These are phyloP conservation scores for Drosophila triauraria DNA, from an alignment of 1,140 invertebrate species.

Conservation along the genomic window DNA sequence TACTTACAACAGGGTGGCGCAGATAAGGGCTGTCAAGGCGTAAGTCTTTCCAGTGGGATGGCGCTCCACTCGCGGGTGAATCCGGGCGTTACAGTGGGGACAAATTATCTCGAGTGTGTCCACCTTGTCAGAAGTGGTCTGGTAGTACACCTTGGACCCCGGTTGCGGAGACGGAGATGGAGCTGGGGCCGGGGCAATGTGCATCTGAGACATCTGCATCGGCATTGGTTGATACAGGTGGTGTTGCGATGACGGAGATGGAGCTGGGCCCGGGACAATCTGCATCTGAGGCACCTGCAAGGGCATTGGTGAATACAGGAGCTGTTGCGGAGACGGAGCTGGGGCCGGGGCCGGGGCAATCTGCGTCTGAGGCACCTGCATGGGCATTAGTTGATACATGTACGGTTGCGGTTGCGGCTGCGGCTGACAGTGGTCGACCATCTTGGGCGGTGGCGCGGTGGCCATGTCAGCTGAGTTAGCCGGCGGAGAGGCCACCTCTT, in stretches of 20 bases:
- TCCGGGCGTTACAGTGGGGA: conserved; percentile 51
- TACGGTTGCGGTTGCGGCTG: neutral
- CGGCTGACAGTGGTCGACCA: neutral
- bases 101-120: conserved; percentile 44
- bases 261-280: too few relatives aligned
- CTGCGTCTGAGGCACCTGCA: neutral
- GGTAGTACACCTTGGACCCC: conserved; percentile 7
- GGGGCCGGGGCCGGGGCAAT: neutral
- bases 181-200: neutral
- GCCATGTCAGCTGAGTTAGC: conserved; percentile 3
- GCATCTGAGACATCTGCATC: neutral
- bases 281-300: too few relatives aligned
- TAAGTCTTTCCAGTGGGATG: conserved; percentile 61
- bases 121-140: conserved; percentile 11
- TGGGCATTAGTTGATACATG: conserved; percentile 10
- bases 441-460: neutral
- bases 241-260: neutral
- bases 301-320: too few relatives aligned
- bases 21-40: conserved; percentile 39
- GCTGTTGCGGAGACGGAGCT: too few relatives aligned
- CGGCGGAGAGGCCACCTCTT: conserved; percentile 11
- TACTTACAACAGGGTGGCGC: conserved; percentile 64
- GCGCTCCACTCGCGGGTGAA: conserved; percentile 37
- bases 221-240: conserved; percentile 14
- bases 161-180: neutral